Base-by-base conservation (phyloP, 2,797 vertebrate species). In the Tokudaia muenninki region DNA sequence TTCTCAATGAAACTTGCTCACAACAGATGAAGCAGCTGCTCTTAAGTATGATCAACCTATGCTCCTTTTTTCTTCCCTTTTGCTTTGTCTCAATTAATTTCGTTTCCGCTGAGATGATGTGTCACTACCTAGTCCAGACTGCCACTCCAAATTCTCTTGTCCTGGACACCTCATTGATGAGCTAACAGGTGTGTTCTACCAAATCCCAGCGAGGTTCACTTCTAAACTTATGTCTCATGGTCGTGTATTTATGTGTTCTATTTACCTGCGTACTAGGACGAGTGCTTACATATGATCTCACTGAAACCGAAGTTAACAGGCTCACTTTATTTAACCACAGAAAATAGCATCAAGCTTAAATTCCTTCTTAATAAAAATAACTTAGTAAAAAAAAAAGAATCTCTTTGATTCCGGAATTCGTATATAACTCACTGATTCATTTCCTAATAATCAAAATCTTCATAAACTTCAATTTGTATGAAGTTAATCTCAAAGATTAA, bases 401-500 rank as follows among this genome's bases (percentile, higher is more conserved):
- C 78, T 37, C 10, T 24, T 63, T 90, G 41, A 52, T 8, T 80
- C 31, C 47, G 31, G 24, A 4, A 90, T 82, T 92, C 6, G 22
- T 1, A 44, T 9, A 13, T 50, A 34, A 19, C 5, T 41, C 50
- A 16, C 59, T 77, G 72, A 65, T 91, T 86, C 4, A 83, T 86
- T 94, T 95, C 57, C 26, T 84, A 37, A 34, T 77, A 37, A 61
- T 91, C 11, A 93, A 61, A 93, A 84, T 88, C n/a, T 77, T 92
- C 8, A 65, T 44, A 90, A 57, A 52, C 31, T n/a, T 0, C 26
- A 84, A 82, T 86, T 70, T 26, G 21, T 52, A 74, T 14, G 0
- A n/a, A 24, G 52, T 88, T 44, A 92, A 57, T 41, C 14, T 12
- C 10, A 93, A 4, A 94, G 6, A 52, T 57, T 78, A 96, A 92